Conservation (phyloP, 2,113 vertebrate species). For the Notiomystis cincta region DNA sequence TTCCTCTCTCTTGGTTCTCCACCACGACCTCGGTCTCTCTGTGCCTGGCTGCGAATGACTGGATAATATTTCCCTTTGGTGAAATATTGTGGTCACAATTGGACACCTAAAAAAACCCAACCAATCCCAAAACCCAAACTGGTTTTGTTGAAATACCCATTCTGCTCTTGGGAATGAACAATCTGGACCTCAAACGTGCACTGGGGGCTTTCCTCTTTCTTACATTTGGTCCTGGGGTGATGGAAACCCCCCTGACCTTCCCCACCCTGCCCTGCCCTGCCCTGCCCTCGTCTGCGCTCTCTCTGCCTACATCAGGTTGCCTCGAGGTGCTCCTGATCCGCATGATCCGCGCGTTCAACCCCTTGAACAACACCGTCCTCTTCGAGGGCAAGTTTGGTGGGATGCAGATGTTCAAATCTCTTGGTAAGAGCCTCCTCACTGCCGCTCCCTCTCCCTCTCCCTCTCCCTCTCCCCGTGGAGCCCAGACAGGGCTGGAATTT, state of each 20-base stretch:
- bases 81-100: background rate
- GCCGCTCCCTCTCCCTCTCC: accelerated
- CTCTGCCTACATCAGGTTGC: constrained; percentile 76
- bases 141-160: background rate
- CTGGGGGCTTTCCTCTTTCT: background rate
- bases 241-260: constrained; percentile 14
- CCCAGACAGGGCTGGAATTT: background rate
- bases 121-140: background rate
- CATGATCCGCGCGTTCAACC: constrained; percentile 87
- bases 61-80: background rate
- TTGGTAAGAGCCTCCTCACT: constrained; percentile 71
- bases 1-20: background rate
- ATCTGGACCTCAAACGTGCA: background rate
- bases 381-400: constrained; percentile 86
- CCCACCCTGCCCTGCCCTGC: constrained; percentile 29
- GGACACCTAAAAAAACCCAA: background rate
- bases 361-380: constrained; percentile 84
- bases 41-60: background rate
- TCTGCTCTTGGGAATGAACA: background rate
- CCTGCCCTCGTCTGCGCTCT: constrained; percentile 30
- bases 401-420: constrained; percentile 84
- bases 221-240: background rate
- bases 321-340: constrained; percentile 88
- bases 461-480: background rate
- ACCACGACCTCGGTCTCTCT: background rate